These are phyloP conservation scores for Turritopsis rubra DNA, from an alignment of 30 jellyfish, hydroid and myxozoan species.

Conservation along the genomic window DNA sequence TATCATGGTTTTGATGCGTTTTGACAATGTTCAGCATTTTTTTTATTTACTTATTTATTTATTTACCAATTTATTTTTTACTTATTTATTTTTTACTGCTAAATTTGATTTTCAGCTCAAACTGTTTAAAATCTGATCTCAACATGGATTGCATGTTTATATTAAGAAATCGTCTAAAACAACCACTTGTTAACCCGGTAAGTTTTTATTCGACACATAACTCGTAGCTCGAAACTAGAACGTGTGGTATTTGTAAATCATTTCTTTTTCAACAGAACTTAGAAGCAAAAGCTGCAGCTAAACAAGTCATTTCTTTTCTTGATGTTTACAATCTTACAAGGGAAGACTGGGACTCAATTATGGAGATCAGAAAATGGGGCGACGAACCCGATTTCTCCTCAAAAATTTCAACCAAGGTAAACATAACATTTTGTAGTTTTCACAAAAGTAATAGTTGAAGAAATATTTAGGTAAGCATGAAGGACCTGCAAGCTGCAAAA, in stretches of 20 bases:
- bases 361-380: constrained; percentile 80
- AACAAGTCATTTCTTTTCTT: constrained; percentile 61
- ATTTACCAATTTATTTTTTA: no score
- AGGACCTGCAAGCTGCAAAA: no score
- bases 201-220: no score
- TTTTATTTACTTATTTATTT: no score
- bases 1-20: no score
- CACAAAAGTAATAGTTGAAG: no score
- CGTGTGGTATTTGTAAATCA: no score
- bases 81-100: no score
- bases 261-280: constrained; percentile 29
- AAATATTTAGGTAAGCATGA: no score
- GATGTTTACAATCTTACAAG: constrained; percentile 62
- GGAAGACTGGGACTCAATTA: constrained; percentile 95
- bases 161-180: constrained; percentile 37
- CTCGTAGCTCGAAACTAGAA: no score
- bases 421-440: no score
- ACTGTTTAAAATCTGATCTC: constrained; percentile 70
- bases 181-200: constrained; percentile 66
- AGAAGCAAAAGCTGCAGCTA: constrained; percentile 65
- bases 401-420: constrained; percentile 83
- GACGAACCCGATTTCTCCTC: constrained; percentile 41
- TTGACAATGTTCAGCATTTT: no score
- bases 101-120: constrained; percentile 30
- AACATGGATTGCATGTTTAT: constrained; percentile 71